Evolutionary conservation across 2,113 vertebrate genomes (phyloP), one percentile per base, ranked within the genome.

Genomic region (Typhlomys cinereus): DNA sequence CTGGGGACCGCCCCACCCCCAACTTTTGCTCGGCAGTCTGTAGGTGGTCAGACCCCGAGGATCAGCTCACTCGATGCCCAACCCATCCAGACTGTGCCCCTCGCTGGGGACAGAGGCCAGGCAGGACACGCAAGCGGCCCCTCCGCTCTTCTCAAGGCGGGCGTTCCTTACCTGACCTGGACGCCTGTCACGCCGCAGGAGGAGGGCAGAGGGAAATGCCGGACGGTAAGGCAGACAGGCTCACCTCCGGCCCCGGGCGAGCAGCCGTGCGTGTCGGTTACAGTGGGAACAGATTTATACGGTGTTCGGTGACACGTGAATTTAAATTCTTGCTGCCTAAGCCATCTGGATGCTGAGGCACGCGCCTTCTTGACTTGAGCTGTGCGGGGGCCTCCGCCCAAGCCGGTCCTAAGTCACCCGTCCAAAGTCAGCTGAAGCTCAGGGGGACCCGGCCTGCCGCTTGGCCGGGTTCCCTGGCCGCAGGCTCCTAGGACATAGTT

Each of bases 201-300:
- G 34, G n/a, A 75, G 46, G 18, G 46, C 14, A 20, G 61, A 13
- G 23, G 39, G 83, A 29, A 29, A 7, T 36, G 46, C 20, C 29
- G 54, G 69, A 36, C 39, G 4, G 2, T 7, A 20, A 85, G 14
- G 1, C 11, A 2, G 34, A 34, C 7, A 23, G 27, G 52, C 0
- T 12, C 41, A 7, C 79, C n/a, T 25, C 2, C 1, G 0, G 15
- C 20, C 36, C 1, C 0, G 0, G 52, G 13, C 0, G 0, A 23
- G 83, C 25, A 3, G 48, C 17, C 74, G 34, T 14, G 8, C 31
- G 0, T 57, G 52, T 23, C 15, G 27, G 36, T 57, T 29, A 50
- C 17, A 0, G 15, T 0, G 0, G n/a, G n/a, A 23, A 2, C 0
- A 0, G 31, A n/a, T 69, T 27, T 36, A 18, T 4, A 9, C 29